phyloP scores from a whole-genome alignment of 2,797 vertebrate species.

The Gobionotothen gibberifrons region DNA sequence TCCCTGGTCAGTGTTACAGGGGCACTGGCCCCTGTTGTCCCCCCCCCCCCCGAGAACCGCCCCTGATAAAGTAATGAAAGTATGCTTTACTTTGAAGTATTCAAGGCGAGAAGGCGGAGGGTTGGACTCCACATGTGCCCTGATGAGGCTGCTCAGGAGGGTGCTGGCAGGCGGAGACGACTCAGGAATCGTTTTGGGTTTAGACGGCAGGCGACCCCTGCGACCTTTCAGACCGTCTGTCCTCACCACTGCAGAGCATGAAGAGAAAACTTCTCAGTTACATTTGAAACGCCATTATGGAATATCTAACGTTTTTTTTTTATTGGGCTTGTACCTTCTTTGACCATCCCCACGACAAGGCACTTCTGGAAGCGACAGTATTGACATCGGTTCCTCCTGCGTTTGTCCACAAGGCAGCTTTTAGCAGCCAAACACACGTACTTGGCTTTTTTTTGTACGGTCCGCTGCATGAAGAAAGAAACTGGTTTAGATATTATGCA shows the following conservation, averaged over 20 bases:
- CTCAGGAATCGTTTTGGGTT: conserved; percentile 90
- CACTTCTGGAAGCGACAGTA: conserved; percentile 99
- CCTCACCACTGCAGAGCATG: conserved; percentile 88
- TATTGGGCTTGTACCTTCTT: conserved; percentile 87
- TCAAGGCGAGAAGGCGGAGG: conserved; percentile 91
- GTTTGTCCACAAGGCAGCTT: conserved; percentile 96
- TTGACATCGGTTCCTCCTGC: conserved; percentile 95
- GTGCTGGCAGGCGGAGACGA: conserved; percentile 86
- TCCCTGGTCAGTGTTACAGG: too few relatives aligned
- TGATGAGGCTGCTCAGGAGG: conserved; percentile 92
- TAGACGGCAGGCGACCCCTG: conserved; percentile 94
- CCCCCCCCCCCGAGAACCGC: too few relatives aligned
- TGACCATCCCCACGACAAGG: conserved; percentile 95
- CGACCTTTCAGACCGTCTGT: conserved; percentile 94
- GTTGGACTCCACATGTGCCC: conserved; percentile 95
- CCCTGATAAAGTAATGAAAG: neutral
- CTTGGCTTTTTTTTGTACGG: conserved; percentile 97
- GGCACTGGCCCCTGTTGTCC: too few relatives aligned
- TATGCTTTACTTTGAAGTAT: conserved; percentile 90
- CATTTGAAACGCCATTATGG: too few relatives aligned
- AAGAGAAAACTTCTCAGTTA: neutral
- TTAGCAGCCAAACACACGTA: conserved; percentile 96
- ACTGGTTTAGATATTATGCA: conserved; percentile 1
- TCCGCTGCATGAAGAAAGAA: conserved; percentile 85
- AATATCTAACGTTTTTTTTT: neutral